Evolutionary conservation across 2,113 vertebrate genomes (phyloP).

Genomic region (Micronycteris hirsuta): DNA sequence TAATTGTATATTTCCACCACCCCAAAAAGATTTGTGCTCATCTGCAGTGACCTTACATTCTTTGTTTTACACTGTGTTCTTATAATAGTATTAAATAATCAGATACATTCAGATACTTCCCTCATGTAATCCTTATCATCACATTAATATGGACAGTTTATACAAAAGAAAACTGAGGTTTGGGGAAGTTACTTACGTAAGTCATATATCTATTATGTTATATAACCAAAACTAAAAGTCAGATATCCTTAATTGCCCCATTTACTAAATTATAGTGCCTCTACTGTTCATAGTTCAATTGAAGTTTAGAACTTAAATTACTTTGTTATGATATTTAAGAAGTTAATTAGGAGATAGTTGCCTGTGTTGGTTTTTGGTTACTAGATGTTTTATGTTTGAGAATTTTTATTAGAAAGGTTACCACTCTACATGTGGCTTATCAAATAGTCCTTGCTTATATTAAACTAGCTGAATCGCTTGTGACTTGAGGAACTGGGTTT

Average conservation of each 20-base stretch:
- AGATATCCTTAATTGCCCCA: background rate
- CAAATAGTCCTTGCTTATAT: background rate
- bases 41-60: background rate
- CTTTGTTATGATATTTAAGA: background rate
- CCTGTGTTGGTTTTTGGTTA: background rate
- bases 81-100: background rate
- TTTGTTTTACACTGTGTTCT: background rate
- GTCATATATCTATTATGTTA: background rate
- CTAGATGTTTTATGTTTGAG: background rate
- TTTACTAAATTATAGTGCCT: background rate
- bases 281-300: background rate
- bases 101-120: background rate
- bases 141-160: background rate
- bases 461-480: background rate
- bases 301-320: background rate
- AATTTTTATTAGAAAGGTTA: background rate
- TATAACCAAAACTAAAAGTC: background rate
- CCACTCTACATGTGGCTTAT: background rate
- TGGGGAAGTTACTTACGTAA: background rate
- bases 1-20: background rate
- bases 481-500: background rate
- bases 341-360: constrained; percentile 4
- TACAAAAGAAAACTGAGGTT: background rate
- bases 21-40: background rate
- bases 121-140: background rate